Evolutionary conservation across 2,113 vertebrate genomes (phyloP).

Genomic region (Psephotus haematonotus): DNA sequence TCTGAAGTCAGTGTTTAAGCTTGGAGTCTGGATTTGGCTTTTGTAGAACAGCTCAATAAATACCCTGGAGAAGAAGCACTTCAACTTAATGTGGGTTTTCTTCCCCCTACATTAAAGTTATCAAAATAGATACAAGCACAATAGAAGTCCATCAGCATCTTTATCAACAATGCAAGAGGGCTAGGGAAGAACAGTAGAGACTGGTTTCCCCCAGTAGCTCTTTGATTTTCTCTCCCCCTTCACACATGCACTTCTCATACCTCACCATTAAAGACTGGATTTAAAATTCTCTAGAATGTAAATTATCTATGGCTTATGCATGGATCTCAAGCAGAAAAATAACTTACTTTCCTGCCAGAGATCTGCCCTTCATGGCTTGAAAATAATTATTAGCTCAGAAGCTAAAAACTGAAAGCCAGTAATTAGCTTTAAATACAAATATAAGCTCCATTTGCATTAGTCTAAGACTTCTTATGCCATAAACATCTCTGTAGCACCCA

Average conservation of each 20-base stretch:
- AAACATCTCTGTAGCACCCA: neutral
- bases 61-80: neutral
- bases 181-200: neutral
- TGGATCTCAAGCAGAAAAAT: neutral
- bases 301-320: neutral
- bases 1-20: neutral
- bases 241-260: neutral
- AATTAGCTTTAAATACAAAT: conserved; percentile 23
- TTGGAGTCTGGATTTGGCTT: neutral
- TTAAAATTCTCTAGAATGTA: neutral
- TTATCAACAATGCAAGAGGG: neutral
- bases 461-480: conserved; percentile 15
- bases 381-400: conserved; percentile 9
- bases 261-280: neutral
- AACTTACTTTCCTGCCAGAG: neutral
- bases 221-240: neutral
- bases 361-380: neutral
- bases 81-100: neutral
- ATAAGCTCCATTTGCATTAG: neutral
- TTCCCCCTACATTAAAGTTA: neutral
- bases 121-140: neutral
- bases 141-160: conserved; percentile 23
- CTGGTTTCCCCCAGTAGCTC: neutral
- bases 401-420: conserved; percentile 12
- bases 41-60: neutral